Evolutionary conservation across 2,888 invertebrate species (phyloP), one percentile per base, ranked within the genome.

Genomic region (Hyposoter dolosus): DNA sequence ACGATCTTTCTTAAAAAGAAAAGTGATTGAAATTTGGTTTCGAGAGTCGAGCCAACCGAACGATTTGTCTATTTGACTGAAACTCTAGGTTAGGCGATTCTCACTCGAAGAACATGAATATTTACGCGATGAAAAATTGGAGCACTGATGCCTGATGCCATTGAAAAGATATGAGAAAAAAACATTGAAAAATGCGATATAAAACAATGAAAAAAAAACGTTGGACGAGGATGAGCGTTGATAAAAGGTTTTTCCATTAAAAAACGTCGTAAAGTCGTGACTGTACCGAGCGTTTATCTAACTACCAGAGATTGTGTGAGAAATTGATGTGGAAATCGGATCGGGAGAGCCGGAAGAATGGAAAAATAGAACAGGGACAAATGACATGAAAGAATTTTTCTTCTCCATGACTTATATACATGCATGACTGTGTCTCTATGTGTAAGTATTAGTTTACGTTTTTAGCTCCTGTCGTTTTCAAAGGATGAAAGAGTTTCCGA

Each of bases 401-500:
- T 76, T 47, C 40, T 35, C 65, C 45, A 65, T 47, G n/a, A 63
- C 40, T 2, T 9, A 45, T 23, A 40, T 7, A 56, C 56, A 28
- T 66, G 3, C 56, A 28, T 66, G 3, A 2, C 19, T 19, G 56
- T 19, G 19, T 56, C 6, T 53, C 7, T 53, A 32, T 66, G 19
- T 66, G 40, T 19, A 7, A 40, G 19, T 65, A 47, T n/a, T 35
- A 23, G 19, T 74, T 53, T 72, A 50, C 23, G 35, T 23, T 76
- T 60, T 81, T 72, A 60, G 53, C 66, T 82, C 56, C 65, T 81
- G 63, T 65, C 72, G 65, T 84, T 87, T 86, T 85, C 85, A 85
- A 88, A 88, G 84, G 86, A 86, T 88, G 83, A 87, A 88, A 87
- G 86, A 86, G 86, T 75, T 85, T 88, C 85, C 85, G 84, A 82